Evolutionary conservation across 2,888 invertebrate species (phyloP), one percentile per base, ranked within the genome.

Genomic region (Macropis europaea): DNA sequence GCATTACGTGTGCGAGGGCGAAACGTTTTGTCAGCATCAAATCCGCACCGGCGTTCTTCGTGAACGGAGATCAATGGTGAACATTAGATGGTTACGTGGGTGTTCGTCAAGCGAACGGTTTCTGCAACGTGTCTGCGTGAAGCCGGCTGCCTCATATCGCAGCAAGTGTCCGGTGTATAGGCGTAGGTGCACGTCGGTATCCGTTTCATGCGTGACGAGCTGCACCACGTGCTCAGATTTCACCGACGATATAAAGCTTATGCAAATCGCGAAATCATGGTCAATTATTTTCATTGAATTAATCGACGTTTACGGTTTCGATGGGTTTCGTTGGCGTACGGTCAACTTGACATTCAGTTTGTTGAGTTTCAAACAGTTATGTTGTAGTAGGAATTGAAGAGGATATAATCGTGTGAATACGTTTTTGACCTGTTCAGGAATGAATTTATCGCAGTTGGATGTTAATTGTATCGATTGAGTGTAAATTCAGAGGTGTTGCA

Each of bases 21-120:
- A 47, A 72, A 50, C 61, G 59, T 43, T 73, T 48, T 53, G 45
- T 74, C 68, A 30, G 34, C 43, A 43, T 54, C 48, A 32, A 52
- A 53, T 53, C 45, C 34, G 17, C 40, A 38, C 28, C 47, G 59
- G 43, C 47, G 56, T 72, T 54, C 54, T 36, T 42, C 45, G 36
- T 5, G 43, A 19, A 59, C 11, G 19, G 56, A 70, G 77, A 79
- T 75, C 68, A 66, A 79, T 63, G 72, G 63, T 17, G 64, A 43
- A 45, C 62, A 56, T 71, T 64, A 50, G 57, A 77, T n/a, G 45
- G 30, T 45, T 68, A 47, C 52, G 73, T 67, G 68, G 71, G 67
- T 63, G 80, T 72, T 67, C 56, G 66, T 61, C 71, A 64, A 67
- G 64, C 54, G 67, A 73, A 64, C 64, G 64, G 73, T 62, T 73